A percentile compares a stretch with the other conserved stretches of the same genome.
Conservation (phyloP, 2,888 invertebrate genomes). For the Elaeidobius kamerunicus region DNA sequence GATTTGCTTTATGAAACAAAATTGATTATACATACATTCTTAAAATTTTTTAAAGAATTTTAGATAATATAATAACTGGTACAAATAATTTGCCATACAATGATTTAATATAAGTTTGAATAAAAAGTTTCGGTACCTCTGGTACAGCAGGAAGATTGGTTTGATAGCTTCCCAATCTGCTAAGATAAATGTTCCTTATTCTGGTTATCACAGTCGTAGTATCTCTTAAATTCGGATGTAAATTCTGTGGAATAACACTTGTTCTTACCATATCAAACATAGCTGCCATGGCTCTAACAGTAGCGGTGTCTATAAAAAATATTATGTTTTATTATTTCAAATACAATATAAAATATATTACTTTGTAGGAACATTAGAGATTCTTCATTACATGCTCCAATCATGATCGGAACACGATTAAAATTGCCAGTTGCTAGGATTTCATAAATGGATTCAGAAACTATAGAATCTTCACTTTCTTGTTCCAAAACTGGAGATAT, state of each 20-base stretch:
- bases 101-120: too few relatives aligned
- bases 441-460: constrained; percentile 29
- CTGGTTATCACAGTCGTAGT: background rate
- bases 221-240: constrained; percentile 1
- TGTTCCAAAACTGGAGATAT: constrained; percentile 29
- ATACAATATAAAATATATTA: constrained; percentile 1
- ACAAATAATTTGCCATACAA: too few relatives aligned
- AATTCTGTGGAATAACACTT: background rate
- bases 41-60: background rate
- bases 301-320: background rate
- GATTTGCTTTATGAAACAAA: background rate
- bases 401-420: constrained; percentile 31
- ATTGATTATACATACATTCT: background rate
- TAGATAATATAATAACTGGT: too few relatives aligned
- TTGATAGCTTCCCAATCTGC: background rate
- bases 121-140: too few relatives aligned
- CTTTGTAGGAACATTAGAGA: constrained; percentile 16
- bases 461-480: constrained; percentile 30
- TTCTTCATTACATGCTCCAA: constrained; percentile 33
- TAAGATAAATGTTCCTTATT: constrained; percentile 6
- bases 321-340: background rate
- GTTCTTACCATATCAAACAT: background rate
- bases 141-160: constrained; percentile 2
- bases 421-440: constrained; percentile 27
- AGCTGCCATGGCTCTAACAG: background rate